Conservation (phyloP, 2,797 vertebrate species). For the Esox masquinongy region DNA sequence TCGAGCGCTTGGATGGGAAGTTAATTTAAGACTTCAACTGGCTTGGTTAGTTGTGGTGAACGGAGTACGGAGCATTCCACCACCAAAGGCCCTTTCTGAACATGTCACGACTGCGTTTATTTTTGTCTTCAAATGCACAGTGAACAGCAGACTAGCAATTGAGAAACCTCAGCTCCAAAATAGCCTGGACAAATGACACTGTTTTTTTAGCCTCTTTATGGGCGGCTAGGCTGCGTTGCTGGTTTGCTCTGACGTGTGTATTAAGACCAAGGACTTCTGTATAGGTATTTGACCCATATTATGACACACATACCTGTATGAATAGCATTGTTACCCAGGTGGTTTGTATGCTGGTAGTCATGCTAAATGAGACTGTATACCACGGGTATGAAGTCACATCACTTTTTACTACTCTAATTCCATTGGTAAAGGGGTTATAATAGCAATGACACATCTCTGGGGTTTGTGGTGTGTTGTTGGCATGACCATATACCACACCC, state of each 20-base stretch:
- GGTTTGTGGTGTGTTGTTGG: too few relatives aligned
- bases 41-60: conserved; percentile 32
- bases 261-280: conserved; percentile 21
- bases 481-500: too few relatives aligned
- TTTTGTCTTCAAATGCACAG: conserved; percentile 40
- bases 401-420: too few relatives aligned
- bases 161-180: conserved; percentile 49
- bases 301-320: background rate
- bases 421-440: too few relatives aligned
- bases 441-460: too few relatives aligned
- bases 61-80: conserved; percentile 38
- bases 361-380: too few relatives aligned
- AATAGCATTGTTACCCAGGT: background rate
- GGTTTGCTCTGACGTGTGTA: conserved; percentile 28
- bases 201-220: conserved; percentile 31
- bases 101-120: conserved; percentile 40
- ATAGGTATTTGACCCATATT: conserved; percentile 1
- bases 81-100: conserved; percentile 42
- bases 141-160: conserved; percentile 43
- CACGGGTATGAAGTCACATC: too few relatives aligned
- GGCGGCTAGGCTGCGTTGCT: conserved; percentile 13
- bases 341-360: too few relatives aligned
- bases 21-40: conserved; percentile 41
- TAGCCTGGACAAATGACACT: conserved; percentile 46
- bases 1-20: conserved; percentile 40